Conservation (phyloP, 2,888 invertebrate genomes). For the Watsonalla cultraria region DNA sequence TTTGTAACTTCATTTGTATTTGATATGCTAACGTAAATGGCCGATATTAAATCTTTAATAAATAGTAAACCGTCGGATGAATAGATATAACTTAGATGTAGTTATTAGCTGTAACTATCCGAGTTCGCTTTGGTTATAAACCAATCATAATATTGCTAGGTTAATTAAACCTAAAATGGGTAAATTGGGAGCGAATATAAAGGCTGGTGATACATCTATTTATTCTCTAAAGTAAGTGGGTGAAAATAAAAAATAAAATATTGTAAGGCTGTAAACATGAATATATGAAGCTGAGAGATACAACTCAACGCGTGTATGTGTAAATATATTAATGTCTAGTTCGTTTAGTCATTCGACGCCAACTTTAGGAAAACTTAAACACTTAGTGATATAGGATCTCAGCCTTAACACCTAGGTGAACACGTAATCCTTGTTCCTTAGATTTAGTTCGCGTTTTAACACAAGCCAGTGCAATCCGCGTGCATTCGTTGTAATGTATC, state of each 20-base stretch:
- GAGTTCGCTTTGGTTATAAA: conserved; percentile 33
- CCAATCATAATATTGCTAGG: conserved; percentile 22
- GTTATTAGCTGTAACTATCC: conserved; percentile 17
- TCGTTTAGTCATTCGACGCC: conserved; percentile 12
- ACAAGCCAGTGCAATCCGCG: too few species aligned
- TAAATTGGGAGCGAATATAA: conserved; percentile 39
- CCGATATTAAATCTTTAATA: too few species aligned
- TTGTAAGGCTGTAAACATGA: conserved; percentile 16
- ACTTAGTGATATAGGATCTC: conserved; percentile 5
- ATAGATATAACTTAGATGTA: too few species aligned
- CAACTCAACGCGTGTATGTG: conserved; percentile 52
- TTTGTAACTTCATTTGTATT: too few species aligned
- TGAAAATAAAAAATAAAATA: conserved; percentile 23
- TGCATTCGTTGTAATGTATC: too few species aligned
- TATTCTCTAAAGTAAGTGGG: conserved; percentile 31
- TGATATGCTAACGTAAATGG: too few species aligned
- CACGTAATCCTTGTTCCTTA: neutral
- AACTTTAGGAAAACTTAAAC: neutral
- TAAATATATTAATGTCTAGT: conserved; percentile 26
- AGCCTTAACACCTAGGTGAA: neutral
- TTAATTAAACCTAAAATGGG: conserved; percentile 5
- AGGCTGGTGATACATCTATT: conserved; percentile 71
- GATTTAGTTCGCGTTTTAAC: neutral
- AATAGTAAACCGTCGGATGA: too few species aligned
- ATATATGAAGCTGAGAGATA: conserved; percentile 53